Percentiles rank a stretch among this genome's conserved stretches.
Evolutionary conservation across 2,797 vertebrate genomes (phyloP).

Genomic region (Pempheris klunzingeri): DNA sequence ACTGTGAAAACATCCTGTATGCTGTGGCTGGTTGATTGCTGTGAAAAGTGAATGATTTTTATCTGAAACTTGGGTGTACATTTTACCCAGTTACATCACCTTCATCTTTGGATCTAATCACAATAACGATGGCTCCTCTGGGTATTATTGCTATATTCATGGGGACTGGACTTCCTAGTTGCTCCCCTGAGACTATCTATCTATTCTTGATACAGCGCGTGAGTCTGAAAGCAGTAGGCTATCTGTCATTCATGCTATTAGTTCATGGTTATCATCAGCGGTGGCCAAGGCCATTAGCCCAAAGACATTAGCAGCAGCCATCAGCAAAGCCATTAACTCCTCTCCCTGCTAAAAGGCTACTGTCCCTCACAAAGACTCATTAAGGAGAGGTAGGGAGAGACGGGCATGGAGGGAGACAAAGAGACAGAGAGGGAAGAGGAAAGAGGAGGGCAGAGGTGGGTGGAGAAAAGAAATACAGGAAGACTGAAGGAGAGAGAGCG

Average conservation of each 20-base stretch:
- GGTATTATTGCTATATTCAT: constrained; percentile 58
- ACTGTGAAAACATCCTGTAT: background rate
- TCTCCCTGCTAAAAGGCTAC: constrained; percentile 73
- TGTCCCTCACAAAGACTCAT: constrained; percentile 78
- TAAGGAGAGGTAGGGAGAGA: constrained; percentile 55
- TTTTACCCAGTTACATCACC: constrained; percentile 47
- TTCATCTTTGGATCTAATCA: constrained; percentile 44
- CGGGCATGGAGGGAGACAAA: constrained; percentile 20
- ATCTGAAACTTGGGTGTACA: constrained; percentile 11
- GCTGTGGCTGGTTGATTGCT: background rate
- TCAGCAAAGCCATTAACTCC: constrained; percentile 77
- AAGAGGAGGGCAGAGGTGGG: constrained; percentile 27
- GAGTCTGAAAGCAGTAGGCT: constrained; percentile 66
- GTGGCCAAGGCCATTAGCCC: constrained; percentile 79
- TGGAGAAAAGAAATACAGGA: constrained; percentile 23
- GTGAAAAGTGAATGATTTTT: background rate
- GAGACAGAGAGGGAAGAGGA: constrained; percentile 13
- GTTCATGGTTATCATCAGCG: constrained; percentile 76
- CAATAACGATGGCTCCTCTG: constrained; percentile 50
- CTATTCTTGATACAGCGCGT: constrained; percentile 57
- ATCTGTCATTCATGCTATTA: constrained; percentile 79
- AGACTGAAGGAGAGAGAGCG: constrained; percentile 8
- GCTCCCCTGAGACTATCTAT: constrained; percentile 69
- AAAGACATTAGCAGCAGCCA: constrained; percentile 79
- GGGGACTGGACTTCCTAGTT: constrained; percentile 54